Evolutionary conservation across 2,888 invertebrate species (phyloP).

Genomic region (Xestia rhomboidea): DNA sequence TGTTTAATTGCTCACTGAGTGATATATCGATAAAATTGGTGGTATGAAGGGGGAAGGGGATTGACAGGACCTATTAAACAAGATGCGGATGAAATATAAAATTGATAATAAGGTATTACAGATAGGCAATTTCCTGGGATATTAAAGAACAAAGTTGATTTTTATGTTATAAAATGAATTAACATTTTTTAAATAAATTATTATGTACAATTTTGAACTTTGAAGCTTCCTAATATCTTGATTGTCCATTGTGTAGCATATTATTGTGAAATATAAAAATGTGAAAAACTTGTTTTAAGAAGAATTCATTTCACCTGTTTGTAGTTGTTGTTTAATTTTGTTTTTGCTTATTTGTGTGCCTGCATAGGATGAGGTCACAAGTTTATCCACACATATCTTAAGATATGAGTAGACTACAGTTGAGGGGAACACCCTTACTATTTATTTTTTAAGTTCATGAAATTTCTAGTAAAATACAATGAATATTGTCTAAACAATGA

Average conservation of each 20-base stretch:
- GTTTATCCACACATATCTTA: background rate
- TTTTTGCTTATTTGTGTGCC: background rate
- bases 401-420: background rate
- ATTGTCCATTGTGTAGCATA: background rate
- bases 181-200: no score
- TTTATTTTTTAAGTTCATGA: no score
- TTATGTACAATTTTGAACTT: background rate
- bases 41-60: no score
- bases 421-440: background rate
- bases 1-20: no score
- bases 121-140: no score
- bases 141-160: no score
- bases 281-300: background rate
- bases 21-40: no score
- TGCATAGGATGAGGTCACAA: background rate
- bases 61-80: no score
- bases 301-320: no score
- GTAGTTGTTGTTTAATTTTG: background rate
- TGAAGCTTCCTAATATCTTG: background rate
- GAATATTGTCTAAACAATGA: background rate
- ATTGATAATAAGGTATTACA: no score
- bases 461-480: background rate
- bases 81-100: no score
- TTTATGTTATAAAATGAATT: no score
- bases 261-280: background rate